Evolutionary conservation across 2,113 vertebrate genomes (phyloP).

Genomic region (Proterorhinus semilunaris): DNA sequence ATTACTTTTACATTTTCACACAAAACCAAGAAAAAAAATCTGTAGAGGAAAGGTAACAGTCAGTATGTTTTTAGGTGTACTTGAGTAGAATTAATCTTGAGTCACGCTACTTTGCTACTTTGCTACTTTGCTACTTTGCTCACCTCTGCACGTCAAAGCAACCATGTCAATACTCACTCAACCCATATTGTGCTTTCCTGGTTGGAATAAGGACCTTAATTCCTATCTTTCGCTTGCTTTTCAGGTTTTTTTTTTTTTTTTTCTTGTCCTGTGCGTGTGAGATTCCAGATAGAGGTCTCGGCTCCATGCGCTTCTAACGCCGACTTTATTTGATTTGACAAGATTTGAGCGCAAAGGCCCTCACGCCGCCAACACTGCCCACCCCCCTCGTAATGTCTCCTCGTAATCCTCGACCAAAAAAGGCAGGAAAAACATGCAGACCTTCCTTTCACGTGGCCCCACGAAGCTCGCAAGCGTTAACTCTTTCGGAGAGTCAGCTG

Average conservation of each 20-base stretch:
- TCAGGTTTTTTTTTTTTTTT: conserved; percentile 20
- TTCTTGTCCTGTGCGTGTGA: conserved; percentile 43
- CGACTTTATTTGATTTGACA: conserved; percentile 73
- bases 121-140: too few species aligned
- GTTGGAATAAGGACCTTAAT: too few species aligned
- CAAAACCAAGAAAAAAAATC: too few species aligned
- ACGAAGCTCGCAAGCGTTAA: conserved; percentile 53
- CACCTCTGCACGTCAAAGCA: too few species aligned
- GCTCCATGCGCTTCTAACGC: conserved; percentile 59
- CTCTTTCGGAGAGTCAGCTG: conserved; percentile 41
- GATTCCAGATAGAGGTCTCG: conserved; percentile 56
- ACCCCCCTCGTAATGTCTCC: neutral
- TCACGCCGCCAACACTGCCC: conserved; percentile 20
- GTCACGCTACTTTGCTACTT: too few species aligned
- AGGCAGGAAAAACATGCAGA: conserved; percentile 66
- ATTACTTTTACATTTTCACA: too few species aligned
- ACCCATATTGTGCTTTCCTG: too few species aligned
- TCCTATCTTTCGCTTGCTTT: conserved; percentile 9
- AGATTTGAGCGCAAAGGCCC: conserved; percentile 63
- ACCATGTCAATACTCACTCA: too few species aligned
- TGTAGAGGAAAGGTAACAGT: too few species aligned
- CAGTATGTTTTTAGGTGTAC: too few species aligned
- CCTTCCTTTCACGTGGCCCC: conserved; percentile 66
- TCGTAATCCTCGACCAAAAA: conserved; percentile 72
- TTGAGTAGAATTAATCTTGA: too few species aligned